phyloP scores from a whole-genome alignment of 2,888 invertebrate species.

The Amphimallon solstitiale region DNA sequence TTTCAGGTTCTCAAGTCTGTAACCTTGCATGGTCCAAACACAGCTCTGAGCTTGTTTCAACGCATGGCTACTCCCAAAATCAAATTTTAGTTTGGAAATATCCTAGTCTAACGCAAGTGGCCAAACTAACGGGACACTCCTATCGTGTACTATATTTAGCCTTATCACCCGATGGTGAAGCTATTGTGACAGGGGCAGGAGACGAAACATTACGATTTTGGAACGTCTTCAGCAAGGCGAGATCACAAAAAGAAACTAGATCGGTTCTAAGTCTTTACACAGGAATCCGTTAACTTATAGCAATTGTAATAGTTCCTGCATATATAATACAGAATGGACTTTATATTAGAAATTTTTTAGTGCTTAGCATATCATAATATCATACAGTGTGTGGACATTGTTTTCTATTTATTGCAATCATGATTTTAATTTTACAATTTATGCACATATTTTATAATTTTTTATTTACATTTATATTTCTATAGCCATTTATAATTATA shows the following conservation, averaged over 20 bases:
- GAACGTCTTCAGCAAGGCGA: slow-evolving; percentile 98
- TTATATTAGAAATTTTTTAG: not conserved
- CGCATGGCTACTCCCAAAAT: slow-evolving; percentile 98
- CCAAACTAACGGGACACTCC: slow-evolving; percentile 96
- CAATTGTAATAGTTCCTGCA: not conserved
- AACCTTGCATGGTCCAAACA: slow-evolving; percentile 99
- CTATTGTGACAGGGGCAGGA: slow-evolving; percentile 98
- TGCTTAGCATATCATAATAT: not conserved
- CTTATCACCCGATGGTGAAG: slow-evolving; percentile 97
- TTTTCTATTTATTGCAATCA: slow-evolving; percentile 13
- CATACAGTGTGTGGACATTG: not conserved
- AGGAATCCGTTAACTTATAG: slow-evolving; percentile 75
- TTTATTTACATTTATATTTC: slow-evolving; percentile 25
- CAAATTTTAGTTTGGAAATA: slow-evolving; percentile 99
- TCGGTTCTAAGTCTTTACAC: slow-evolving; percentile 93
- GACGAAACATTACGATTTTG: slow-evolving; percentile 98
- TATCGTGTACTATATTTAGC: slow-evolving; percentile 96
- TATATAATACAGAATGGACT: not conserved
- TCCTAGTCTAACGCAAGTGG: slow-evolving; percentile 95
- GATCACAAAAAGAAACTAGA: slow-evolving; percentile 93
- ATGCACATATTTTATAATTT: slow-evolving; percentile 20
- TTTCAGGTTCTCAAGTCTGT: slow-evolving; percentile 92
- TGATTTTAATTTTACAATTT: not conserved
- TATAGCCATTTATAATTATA: slow-evolving; percentile 9
- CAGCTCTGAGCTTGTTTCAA: slow-evolving; percentile 96